phyloP scores from a whole-genome alignment of 2,797 vertebrate species.

The Pygocentrus nattereri region DNA sequence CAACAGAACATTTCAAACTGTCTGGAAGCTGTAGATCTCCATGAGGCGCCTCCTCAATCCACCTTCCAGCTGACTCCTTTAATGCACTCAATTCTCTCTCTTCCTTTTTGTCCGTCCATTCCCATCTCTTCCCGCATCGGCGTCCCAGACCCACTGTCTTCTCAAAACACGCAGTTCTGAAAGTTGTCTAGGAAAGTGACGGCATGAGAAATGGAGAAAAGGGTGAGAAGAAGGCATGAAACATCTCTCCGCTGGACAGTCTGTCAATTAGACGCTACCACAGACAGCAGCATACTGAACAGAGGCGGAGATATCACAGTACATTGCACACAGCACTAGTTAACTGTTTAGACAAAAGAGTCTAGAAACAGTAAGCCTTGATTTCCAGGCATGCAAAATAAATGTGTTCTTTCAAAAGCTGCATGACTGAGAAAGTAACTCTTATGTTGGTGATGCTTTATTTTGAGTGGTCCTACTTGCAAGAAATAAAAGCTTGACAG shows the following conservation, averaged over 20 bases:
- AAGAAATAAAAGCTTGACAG: too few relatives aligned
- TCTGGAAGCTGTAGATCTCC: slow-evolving; percentile 34
- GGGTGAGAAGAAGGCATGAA: slow-evolving; percentile 34
- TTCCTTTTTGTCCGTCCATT: slow-evolving; percentile 23
- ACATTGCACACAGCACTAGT: neutral
- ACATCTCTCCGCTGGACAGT: slow-evolving; percentile 65
- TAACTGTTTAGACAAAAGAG: slow-evolving; percentile 1
- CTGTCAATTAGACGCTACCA: slow-evolving; percentile 71
- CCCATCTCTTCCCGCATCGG: slow-evolving; percentile 34
- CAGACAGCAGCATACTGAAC: slow-evolving; percentile 53
- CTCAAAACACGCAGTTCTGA: slow-evolving; percentile 27
- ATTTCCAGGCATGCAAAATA: neutral
- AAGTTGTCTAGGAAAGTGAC: slow-evolving; percentile 60
- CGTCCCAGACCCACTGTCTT: slow-evolving; percentile 33
- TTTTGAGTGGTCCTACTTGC: too few relatives aligned
- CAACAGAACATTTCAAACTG: slow-evolving; percentile 41
- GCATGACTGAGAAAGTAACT: too few relatives aligned
- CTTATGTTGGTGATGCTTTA: too few relatives aligned
- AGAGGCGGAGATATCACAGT: slow-evolving; percentile 45
- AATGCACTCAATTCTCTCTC: slow-evolving; percentile 15
- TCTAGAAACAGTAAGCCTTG: neutral
- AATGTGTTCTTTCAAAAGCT: too few relatives aligned
- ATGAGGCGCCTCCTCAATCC: slow-evolving; percentile 27
- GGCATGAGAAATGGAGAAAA: slow-evolving; percentile 56
- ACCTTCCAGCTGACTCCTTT: slow-evolving; percentile 38